Conservation (phyloP, 2,888 invertebrate genomes). For the Cepaea hortensis region DNA sequence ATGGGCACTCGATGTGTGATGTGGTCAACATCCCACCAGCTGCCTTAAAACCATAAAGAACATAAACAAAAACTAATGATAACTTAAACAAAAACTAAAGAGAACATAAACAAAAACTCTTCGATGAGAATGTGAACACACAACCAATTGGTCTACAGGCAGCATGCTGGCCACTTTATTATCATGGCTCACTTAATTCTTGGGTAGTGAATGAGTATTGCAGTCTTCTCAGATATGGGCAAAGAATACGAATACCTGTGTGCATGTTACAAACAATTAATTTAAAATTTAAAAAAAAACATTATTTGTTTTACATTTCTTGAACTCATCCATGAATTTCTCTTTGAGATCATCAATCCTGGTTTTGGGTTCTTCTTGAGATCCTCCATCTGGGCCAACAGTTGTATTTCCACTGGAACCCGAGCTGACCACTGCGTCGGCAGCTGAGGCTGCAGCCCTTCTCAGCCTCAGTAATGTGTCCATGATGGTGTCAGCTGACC, state of each 20-base stretch:
- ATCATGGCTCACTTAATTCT: too few species aligned
- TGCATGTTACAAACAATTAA: too few species aligned
- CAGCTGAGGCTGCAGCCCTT: conserved; percentile 50
- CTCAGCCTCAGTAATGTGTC: conserved; percentile 54
- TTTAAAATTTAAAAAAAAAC: not conserved
- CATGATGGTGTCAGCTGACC: conserved; percentile 24
- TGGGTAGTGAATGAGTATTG: too few species aligned
- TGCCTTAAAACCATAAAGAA: too few species aligned
- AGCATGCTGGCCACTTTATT: too few species aligned
- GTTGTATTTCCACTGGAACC: conserved; percentile 49
- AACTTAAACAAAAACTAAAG: not conserved
- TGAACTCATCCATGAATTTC: conserved; percentile 62
- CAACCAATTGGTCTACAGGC: too few species aligned
- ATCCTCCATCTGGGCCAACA: conserved; percentile 48
- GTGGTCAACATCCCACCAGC: too few species aligned
- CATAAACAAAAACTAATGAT: not conserved
- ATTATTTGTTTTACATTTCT: conserved; percentile 57
- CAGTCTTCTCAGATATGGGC: too few species aligned
- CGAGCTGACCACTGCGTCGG: conserved; percentile 45
- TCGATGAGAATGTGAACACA: too few species aligned
- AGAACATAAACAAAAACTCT: not conserved
- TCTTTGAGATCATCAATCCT: conserved; percentile 61
- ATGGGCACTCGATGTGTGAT: too few species aligned
- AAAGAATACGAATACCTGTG: too few species aligned
- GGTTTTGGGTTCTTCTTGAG: conserved; percentile 30